Evolutionary conservation across 2,888 invertebrate genomes (phyloP), one percentile per base, ranked within the genome.

Genomic region (Perizoma flavofasciatum): DNA sequence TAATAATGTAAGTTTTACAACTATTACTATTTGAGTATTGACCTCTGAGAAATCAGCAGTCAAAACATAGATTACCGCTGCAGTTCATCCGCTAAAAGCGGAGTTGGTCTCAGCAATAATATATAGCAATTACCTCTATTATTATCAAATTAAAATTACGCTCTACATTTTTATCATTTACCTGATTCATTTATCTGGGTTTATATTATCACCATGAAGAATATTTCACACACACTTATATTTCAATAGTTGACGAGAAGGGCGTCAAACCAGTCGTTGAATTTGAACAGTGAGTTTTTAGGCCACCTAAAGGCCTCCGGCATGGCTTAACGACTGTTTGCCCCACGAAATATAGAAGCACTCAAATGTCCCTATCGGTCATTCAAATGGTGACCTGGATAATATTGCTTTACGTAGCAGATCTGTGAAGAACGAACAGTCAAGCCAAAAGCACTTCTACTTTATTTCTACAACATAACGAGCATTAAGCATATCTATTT

Each of bases 401-500:
- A 22, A 22, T 22, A 22, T n/a, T n/a, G n/a, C 22, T 22, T 22
- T 22, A 22, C 22, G 22, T 22, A 22, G 22, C 22, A 22, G 22
- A 22, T 22, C 22, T 22, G 1, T 22, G 22, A 22, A 22, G 22
- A 22, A 22, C 22, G 22, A 22, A 22, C 22, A 22, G 22, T 22
- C 22, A n/a, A n/a, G n/a, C n/a, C n/a, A n/a, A n/a, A n/a, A n/a
- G n/a, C n/a, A n/a, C n/a, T n/a, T n/a, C n/a, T n/a, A n/a, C n/a
- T n/a, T n/a, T n/a, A 76, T 69, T 79, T 78, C 6, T 6, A 35
- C 35, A 35, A 35, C 33, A 46, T 68, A 68, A 67, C 69, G 66
- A 69, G 71, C 66, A 59, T 53, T 69, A 68, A 57, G 67, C n/a
- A n/a, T n/a, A n/a, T n/a, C n/a, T 62, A 61, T 60, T 68, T 66